Percentiles rank a stretch among this genome's conserved stretches.
These are phyloP conservation scores for Brachylomia viminalis DNA, from an alignment of 2,888 invertebrate genomes.

Conservation along the genomic window DNA sequence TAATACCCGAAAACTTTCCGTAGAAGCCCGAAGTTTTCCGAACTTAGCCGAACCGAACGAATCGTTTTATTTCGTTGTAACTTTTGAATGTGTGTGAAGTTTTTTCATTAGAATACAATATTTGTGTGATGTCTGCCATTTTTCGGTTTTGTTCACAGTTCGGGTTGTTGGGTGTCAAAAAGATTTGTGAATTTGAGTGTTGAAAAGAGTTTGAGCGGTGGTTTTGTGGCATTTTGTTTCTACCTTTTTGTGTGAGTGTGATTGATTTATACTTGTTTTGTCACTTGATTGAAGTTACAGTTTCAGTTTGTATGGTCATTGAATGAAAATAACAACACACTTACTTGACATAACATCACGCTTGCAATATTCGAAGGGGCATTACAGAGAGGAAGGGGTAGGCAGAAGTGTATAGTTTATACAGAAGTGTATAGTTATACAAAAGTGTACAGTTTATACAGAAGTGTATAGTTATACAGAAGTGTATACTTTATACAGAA, in stretches of 20 bases:
- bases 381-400: background rate
- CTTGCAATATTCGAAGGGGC: background rate
- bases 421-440: background rate
- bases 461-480: background rate
- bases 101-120: constrained; percentile 60
- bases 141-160: constrained; percentile 33
- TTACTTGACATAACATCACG: background rate
- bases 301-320: background rate
- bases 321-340: background rate
- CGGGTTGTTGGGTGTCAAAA: constrained; percentile 14
- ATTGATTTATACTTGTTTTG: constrained; percentile 32
- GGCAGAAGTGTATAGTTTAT: background rate
- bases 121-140: constrained; percentile 34
- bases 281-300: background rate
- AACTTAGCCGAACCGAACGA: constrained; percentile 54
- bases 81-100: constrained; percentile 46
- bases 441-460: no score
- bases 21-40: constrained; percentile 50
- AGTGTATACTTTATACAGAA: no score
- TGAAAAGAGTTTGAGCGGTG: constrained; percentile 33
- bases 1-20: constrained; percentile 56
- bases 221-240: constrained; percentile 26
- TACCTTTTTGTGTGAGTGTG: constrained; percentile 22
- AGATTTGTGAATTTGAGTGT: constrained; percentile 44
- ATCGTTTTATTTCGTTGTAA: constrained; percentile 58